Conservation (phyloP, 2,113 vertebrate genomes). For the Mobula birostris region DNA sequence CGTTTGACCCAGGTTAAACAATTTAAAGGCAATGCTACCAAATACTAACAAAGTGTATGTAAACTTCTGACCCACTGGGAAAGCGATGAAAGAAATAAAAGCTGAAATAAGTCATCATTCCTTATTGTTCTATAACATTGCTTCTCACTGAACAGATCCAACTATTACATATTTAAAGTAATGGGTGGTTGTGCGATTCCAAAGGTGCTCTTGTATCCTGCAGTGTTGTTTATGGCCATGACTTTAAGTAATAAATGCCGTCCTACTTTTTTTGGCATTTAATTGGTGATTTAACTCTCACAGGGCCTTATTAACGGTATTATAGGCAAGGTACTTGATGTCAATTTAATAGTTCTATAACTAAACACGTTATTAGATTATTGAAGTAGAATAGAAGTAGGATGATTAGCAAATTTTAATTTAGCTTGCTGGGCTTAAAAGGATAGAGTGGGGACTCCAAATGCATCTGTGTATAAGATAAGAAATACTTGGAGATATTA, state of each 20-base stretch:
- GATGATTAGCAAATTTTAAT: background rate
- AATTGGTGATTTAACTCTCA: background rate
- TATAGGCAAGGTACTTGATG: background rate
- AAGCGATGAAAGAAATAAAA: no score
- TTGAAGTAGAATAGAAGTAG: background rate
- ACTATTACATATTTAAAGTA: background rate
- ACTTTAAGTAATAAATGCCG: background rate
- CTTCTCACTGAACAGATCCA: background rate
- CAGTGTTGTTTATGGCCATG: background rate
- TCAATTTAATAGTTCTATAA: background rate
- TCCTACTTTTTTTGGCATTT: background rate
- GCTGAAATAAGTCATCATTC: background rate
- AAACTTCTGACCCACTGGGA: no score
- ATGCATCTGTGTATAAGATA: background rate
- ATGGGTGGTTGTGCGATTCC: background rate
- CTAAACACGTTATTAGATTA: background rate
- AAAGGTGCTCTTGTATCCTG: background rate
- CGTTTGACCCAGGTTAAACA: no score
- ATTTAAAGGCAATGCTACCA: no score
- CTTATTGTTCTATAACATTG: background rate
- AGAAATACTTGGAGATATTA: background rate
- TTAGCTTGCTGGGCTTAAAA: background rate
- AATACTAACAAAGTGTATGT: no score
- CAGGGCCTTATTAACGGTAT: background rate
- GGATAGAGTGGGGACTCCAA: background rate